These are phyloP conservation scores for Pungitius pungitius DNA, from an alignment of 2,113 vertebrate genomes.

Conservation along the genomic window DNA sequence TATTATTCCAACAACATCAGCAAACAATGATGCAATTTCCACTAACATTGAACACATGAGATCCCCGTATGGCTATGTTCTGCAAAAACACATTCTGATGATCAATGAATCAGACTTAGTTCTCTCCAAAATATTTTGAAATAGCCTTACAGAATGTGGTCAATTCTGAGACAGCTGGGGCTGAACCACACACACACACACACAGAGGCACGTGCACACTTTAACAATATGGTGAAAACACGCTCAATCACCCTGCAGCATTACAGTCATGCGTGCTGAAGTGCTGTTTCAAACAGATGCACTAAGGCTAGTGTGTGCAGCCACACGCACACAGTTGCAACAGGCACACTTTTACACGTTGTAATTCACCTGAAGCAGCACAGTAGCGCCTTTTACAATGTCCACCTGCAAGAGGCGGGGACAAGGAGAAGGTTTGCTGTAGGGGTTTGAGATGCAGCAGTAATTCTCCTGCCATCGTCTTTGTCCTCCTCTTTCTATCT, in stretches of 20 bases:
- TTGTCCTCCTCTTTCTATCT: not conserved
- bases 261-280: slow-evolving; percentile 42
- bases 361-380: slow-evolving; percentile 34
- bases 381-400: slow-evolving; percentile 4
- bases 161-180: slow-evolving; percentile 11
- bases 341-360: slow-evolving; percentile 16
- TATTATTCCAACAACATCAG: slow-evolving; percentile 10
- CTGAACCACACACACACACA: slow-evolving; percentile 12
- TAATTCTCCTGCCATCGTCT: not conserved
- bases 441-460: not conserved
- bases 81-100: not conserved
- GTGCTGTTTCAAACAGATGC: slow-evolving; percentile 45
- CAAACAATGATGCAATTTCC: not conserved
- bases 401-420: slow-evolving; percentile 2
- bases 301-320: slow-evolving; percentile 20
- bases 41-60: too few species aligned
- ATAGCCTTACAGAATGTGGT: not conserved
- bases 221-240: slow-evolving; percentile 33
- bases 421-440: not conserved
- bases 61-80: too few species aligned
- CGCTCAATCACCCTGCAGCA: slow-evolving; percentile 35
- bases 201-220: not conserved
- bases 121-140: not conserved
- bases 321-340: slow-evolving; percentile 9
- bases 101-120: not conserved